Evolutionary conservation across 1,140 invertebrate genomes (phyloP).

Genomic region (Bombus waltoni): DNA sequence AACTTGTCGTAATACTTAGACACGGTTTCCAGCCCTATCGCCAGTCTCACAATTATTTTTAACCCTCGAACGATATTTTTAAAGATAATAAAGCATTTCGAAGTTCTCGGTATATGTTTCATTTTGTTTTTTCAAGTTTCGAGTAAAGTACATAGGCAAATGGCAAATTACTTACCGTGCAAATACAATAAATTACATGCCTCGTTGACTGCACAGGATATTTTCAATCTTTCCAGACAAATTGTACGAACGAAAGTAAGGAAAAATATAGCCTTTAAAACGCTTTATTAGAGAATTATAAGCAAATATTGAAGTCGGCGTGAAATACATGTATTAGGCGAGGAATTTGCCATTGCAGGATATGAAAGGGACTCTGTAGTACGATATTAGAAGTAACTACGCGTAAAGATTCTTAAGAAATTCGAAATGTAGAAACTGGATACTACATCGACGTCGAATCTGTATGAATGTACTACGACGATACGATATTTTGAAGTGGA

Average conservation of each 20-base stretch:
- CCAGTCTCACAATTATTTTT: not conserved
- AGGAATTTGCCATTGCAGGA: too few relatives aligned
- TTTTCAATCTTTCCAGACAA: not conserved
- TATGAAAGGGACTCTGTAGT: too few relatives aligned
- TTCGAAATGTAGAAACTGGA: not conserved
- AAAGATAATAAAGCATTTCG: not conserved
- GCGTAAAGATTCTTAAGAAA: not conserved
- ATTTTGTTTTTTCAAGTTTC: not conserved
- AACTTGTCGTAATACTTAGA: not conserved
- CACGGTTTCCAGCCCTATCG: not conserved
- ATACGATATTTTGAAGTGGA: not conserved
- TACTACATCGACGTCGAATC: not conserved
- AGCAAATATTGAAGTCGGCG: not conserved
- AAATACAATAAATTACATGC: not conserved
- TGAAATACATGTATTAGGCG: not conserved
- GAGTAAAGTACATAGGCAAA: not conserved
- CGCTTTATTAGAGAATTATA: not conserved
- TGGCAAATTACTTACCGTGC: not conserved
- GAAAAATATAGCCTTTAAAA: not conserved
- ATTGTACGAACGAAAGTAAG: not conserved
- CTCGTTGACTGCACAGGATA: not conserved
- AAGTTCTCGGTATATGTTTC: not conserved
- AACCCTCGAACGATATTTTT: not conserved
- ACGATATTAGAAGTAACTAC: too few relatives aligned
- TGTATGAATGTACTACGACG: not conserved